Evolutionary conservation across 2,113 vertebrate species (phyloP).

Genomic region (Macrotis lagotis): DNA sequence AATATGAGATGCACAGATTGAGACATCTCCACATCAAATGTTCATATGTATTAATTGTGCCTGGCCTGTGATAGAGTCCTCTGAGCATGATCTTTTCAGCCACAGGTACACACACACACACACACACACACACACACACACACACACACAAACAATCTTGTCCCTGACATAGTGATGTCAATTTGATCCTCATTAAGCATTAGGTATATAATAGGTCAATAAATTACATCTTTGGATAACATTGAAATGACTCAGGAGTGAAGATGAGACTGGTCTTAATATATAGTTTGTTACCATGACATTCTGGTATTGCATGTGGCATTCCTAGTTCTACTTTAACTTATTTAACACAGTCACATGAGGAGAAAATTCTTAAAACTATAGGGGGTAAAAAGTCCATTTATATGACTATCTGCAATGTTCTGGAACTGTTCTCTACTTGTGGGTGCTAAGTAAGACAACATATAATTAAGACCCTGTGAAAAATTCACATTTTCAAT

Average conservation of each 20-base stretch:
- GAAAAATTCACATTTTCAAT: not conserved
- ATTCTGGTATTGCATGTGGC: not conserved
- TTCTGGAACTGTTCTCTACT: not conserved
- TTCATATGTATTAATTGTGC: not conserved
- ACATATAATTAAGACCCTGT: not conserved
- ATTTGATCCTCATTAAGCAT: not conserved
- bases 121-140: too few species aligned
- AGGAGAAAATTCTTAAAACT: not conserved
- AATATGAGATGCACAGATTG: not conserved
- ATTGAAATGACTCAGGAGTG: not conserved
- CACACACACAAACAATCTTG: too few species aligned
- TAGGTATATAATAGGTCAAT: not conserved
- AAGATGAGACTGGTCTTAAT: not conserved
- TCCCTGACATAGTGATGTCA: too few species aligned
- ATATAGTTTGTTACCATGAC: not conserved
- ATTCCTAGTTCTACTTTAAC: not conserved
- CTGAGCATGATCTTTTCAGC: not conserved
- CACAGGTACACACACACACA: not conserved
- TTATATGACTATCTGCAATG: rapidly evolving
- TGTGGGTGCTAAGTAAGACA: not conserved
- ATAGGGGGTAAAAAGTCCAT: too few species aligned
- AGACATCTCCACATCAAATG: not conserved
- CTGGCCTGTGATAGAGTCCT: not conserved
- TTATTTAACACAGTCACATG: not conserved
- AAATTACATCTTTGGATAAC: not conserved